Conservation (phyloP, 2,888 invertebrate genomes). For the Acleris holmiana region DNA sequence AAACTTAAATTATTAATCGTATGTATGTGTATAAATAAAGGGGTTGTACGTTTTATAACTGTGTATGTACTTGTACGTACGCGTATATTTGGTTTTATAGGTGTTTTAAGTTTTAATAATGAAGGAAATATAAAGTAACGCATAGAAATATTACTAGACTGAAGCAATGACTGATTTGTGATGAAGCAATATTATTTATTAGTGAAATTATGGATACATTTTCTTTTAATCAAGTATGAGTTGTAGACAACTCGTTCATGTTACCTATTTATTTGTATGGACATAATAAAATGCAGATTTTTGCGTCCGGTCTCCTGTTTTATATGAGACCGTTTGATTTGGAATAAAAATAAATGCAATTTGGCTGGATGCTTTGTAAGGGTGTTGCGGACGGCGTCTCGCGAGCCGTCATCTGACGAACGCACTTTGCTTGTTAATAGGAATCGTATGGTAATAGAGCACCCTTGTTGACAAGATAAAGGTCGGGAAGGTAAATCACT, state of each 20-base stretch:
- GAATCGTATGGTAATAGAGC: not conserved
- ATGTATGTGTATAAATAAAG: constrained; percentile 30
- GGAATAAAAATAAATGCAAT: not conserved
- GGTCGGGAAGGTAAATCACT: not conserved
- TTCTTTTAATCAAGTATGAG: constrained; percentile 45
- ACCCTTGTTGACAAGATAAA: not conserved
- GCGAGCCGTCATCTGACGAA: not conserved
- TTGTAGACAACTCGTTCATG: constrained; percentile 18
- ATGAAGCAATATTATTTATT: constrained; percentile 82
- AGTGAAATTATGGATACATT: constrained; percentile 60
- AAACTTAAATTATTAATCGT: constrained; percentile 20
- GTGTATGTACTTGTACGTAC: constrained; percentile 12
- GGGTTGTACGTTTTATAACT: constrained; percentile 25
- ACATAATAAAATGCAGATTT: constrained; percentile 17
- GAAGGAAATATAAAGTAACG: constrained; percentile 42
- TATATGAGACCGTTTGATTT: constrained; percentile 2
- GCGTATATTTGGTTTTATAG: constrained; percentile 30
- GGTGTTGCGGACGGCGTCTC: not conserved
- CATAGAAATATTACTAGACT: constrained; percentile 68
- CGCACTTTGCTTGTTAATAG: not conserved
- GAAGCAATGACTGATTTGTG: constrained; percentile 79
- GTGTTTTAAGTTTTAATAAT: constrained; percentile 37
- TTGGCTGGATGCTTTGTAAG: not conserved
- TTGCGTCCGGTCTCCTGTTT: constrained; percentile 2
- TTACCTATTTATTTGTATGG: constrained; percentile 33